Percentiles rank a stretch among this genome's conserved stretches.
Conservation (phyloP, 1,140 invertebrate species). For the Heliconius hermathena region DNA sequence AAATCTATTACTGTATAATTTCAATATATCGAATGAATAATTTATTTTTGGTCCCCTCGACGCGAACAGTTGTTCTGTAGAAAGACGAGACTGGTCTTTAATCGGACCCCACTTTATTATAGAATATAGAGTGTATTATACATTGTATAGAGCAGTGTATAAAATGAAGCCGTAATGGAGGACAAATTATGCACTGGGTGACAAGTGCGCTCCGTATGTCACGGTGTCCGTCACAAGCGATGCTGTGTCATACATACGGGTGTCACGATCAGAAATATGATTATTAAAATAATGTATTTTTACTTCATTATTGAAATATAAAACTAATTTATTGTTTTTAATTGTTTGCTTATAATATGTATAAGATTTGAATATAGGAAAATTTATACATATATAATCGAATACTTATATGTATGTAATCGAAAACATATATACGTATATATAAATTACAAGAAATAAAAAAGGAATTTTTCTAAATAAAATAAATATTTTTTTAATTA, state of each 20-base stretch:
- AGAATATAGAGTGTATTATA: conserved; percentile 52
- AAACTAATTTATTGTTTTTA: too few relatives aligned
- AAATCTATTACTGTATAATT: conserved; percentile 70
- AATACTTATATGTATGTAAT: too few relatives aligned
- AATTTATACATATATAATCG: too few relatives aligned
- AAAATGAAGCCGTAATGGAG: conserved; percentile 73
- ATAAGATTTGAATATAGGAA: too few relatives aligned
- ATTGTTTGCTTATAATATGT: too few relatives aligned
- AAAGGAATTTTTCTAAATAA: too few relatives aligned
- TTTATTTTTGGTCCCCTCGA: conserved; percentile 59
- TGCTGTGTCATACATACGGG: conserved; percentile 48
- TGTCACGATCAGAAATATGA: neutral
- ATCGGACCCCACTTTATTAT: conserved; percentile 73
- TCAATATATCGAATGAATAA: conserved; percentile 76
- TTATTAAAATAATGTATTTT: neutral
- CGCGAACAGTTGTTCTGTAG: conserved; percentile 69
- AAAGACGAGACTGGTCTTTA: conserved; percentile 75
- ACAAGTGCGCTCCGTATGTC: conserved; percentile 78
- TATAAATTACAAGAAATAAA: too few relatives aligned
- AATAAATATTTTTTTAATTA: too few relatives aligned
- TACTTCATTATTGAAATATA: neutral
- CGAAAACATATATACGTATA: too few relatives aligned
- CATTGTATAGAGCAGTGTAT: conserved; percentile 50
- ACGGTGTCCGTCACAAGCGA: conserved; percentile 68
- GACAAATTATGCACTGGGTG: conserved; percentile 74